Evolutionary conservation across 2,797 vertebrate species (phyloP).

Genomic region (Pseudochaenichthys georgianus): DNA sequence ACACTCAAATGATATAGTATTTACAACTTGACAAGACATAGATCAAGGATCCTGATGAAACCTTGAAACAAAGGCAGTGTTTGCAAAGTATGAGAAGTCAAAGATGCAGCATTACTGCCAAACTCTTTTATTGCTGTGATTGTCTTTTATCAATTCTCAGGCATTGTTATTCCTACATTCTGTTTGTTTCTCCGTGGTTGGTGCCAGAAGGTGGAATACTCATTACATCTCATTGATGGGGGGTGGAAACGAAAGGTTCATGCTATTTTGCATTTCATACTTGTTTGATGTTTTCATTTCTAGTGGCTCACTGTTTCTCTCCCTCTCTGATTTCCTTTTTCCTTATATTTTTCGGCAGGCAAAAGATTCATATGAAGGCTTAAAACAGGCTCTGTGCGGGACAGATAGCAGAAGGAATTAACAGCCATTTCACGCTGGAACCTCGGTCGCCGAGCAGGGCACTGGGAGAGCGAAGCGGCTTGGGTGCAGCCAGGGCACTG

Average conservation of each 20-base stretch:
- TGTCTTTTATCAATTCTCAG: slow-evolving; percentile 54
- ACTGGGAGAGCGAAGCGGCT: slow-evolving; percentile 64
- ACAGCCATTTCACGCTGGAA: slow-evolving; percentile 84
- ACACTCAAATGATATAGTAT: slow-evolving; percentile 29
- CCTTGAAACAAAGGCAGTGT: slow-evolving; percentile 26
- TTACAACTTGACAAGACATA: slow-evolving; percentile 33
- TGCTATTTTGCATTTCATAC: slow-evolving; percentile 80
- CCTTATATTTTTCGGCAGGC: slow-evolving; percentile 57
- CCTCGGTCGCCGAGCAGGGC: slow-evolving; percentile 74
- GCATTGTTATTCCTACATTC: slow-evolving; percentile 53
- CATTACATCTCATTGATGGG: slow-evolving; percentile 78
- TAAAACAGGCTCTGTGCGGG: slow-evolving; percentile 83
- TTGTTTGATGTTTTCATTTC: slow-evolving; percentile 83
- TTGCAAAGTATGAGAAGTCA: slow-evolving; percentile 41
- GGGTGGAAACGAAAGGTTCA: slow-evolving; percentile 62
- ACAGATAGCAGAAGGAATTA: slow-evolving; percentile 87
- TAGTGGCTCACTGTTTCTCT: slow-evolving; percentile 37
- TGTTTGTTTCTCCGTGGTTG: slow-evolving; percentile 52
- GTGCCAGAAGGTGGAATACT: slow-evolving; percentile 72
- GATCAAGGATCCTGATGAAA: slow-evolving; percentile 38
- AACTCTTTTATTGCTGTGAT: slow-evolving; percentile 34
- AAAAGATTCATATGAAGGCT: slow-evolving; percentile 75
- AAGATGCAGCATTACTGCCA: slow-evolving; percentile 42
- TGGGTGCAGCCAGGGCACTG: slow-evolving; percentile 65
- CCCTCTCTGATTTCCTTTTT: slow-evolving; percentile 52